phyloP scores from a whole-genome alignment of 1,140 invertebrate genomes.

The Brachystomella parvula region DNA sequence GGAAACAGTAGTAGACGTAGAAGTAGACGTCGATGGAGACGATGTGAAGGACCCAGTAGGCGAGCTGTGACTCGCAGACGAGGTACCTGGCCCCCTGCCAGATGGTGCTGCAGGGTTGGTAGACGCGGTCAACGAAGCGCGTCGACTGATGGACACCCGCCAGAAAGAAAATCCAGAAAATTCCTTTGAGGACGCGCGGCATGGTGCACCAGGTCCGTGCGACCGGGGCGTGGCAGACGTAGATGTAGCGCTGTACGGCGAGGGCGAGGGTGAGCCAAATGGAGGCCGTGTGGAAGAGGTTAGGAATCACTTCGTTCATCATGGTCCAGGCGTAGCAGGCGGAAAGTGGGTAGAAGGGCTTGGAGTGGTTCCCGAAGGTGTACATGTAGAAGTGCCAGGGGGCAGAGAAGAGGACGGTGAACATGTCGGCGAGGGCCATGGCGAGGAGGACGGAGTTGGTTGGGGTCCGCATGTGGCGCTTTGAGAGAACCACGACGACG shows the following conservation, averaged over 20 bases:
- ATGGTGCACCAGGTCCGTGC: conserved; percentile 80
- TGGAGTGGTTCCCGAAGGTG: conserved; percentile 74
- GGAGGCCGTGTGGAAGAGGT: conserved; percentile 83
- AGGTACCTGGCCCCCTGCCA: conserved; percentile 54
- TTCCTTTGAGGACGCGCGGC: conserved; percentile 65
- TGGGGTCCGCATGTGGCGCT: conserved; percentile 57
- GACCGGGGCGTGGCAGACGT: conserved; percentile 78
- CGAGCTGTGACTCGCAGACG: conserved; percentile 45
- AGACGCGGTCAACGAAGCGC: conserved; percentile 63
- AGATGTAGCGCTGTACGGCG: conserved; percentile 82
- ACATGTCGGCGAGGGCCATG: conserved; percentile 88
- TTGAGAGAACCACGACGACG: conserved; percentile 56
- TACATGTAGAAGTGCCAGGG: conserved; percentile 86
- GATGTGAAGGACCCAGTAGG: conserved; percentile 57
- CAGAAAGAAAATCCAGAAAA: conserved; percentile 62
- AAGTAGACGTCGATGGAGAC: conserved; percentile 64
- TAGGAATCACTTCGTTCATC: conserved; percentile 67
- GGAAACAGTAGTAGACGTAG: conserved; percentile 70
- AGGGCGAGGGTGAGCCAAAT: conserved; percentile 82
- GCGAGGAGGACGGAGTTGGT: conserved; percentile 62
- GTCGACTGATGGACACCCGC: conserved; percentile 70
- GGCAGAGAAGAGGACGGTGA: conserved; percentile 78
- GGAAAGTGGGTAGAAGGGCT: conserved; percentile 60
- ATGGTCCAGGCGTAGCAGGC: conserved; percentile 69
- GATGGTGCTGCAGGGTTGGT: conserved; percentile 47